phyloP scores from a whole-genome alignment of 2,797 vertebrate species.

The Eremophila alpestris region DNA sequence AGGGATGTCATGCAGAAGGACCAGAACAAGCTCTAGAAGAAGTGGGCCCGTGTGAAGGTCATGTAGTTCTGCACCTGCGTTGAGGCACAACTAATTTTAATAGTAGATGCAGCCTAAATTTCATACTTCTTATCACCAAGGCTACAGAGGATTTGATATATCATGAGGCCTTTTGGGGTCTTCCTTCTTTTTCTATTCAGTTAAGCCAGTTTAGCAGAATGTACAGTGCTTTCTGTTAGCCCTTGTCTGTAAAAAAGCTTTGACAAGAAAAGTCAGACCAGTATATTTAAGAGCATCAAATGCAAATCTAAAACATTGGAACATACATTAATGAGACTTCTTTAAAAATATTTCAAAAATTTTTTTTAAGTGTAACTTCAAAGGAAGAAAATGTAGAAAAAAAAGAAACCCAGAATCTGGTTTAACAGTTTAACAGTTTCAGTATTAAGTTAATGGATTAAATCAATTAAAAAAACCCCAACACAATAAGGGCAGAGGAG shows the following conservation, averaged over 20 bases:
- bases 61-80: not conserved
- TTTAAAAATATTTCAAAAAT: not conserved
- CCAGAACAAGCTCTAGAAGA: not conserved
- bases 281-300: not conserved
- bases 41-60: not conserved
- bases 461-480: not conserved
- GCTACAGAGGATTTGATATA: not conserved
- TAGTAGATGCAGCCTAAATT: not conserved
- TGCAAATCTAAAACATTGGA: not conserved
- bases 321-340: not conserved
- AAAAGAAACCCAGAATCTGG: not conserved
- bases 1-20: not conserved
- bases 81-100: not conserved
- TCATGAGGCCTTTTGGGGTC: not conserved
- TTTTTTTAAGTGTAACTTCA: not conserved
- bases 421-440: not conserved
- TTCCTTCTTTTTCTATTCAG: not conserved
- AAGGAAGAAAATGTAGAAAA: not conserved
- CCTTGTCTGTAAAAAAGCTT: not conserved
- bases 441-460: not conserved
- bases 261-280: not conserved
- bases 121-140: not conserved
- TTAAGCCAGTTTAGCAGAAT: not conserved
- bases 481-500: not conserved
- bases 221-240: not conserved